Evolutionary conservation across 2,113 vertebrate species (phyloP), one percentile per base, ranked within the genome.

Genomic region (Xiphophorus hellerii): DNA sequence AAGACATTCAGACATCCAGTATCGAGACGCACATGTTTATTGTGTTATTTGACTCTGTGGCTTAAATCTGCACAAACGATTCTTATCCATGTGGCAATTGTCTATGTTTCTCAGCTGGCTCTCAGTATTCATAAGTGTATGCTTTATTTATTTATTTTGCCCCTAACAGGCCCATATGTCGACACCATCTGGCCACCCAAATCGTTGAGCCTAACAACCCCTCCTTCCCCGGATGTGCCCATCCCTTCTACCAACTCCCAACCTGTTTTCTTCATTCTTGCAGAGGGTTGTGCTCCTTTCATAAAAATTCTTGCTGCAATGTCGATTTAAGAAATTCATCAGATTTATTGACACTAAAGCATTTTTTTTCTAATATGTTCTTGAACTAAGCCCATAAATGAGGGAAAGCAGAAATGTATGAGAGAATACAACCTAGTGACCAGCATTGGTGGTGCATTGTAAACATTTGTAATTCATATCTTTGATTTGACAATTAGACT

Each of bases 91-190:
- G 62, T 73, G 42, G 51, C 29, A 62, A 54, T 44, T 42, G 30
- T 77, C 66, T 33, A 2, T 65, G 51, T 65, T 54, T 74, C 66
- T 90, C 74, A 73, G 81, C 81, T 58, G 60, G 70, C 82, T 71
- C 73, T 83, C 71, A 54, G 85, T 90, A 83, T 90, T 88, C 88
- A 82, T 87, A 75, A 81, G 84, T 44, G 61, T 78, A 79, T 82
- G 90, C 84, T 10, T 88, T 86, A 87, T 88, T 90, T 92, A 89
- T 93, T 89, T 87, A 89, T 89, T 88, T 90, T 76, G 74, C 86
- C 87, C 85, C 74, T 93, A 92, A 93, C 90, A 86, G 81, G 87
- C 85, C 91, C 94, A 93, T 94, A 94, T 94, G 93, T 89, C 85
- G 67, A 37, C 48, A 66, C 93, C 93, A 93, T 94, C 93, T 95